Evolutionary conservation across 2,797 vertebrate genomes (phyloP).

Genomic region (Sebastes hubbsi): DNA sequence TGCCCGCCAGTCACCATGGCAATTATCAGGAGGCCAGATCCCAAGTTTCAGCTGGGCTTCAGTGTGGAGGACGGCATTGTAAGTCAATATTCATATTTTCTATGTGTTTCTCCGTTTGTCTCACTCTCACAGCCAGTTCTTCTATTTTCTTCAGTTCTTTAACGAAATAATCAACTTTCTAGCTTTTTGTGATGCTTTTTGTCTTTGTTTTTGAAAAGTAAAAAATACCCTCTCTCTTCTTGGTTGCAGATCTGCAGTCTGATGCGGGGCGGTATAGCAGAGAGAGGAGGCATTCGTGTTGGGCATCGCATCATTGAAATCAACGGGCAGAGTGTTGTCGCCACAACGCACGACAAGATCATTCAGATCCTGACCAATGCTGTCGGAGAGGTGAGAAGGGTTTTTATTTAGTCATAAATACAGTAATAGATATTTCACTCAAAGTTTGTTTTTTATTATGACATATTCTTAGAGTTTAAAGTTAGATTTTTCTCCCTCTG

Average conservation of each 20-base stretch:
- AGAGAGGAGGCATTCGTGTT: conserved; percentile 93
- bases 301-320: conserved; percentile 98
- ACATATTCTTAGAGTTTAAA: background rate
- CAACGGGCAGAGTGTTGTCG: conserved; percentile 96
- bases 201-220: background rate
- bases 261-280: conserved; percentile 94
- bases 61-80: conserved; percentile 97
- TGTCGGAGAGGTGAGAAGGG: conserved; percentile 86
- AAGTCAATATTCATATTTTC: conserved; percentile 58
- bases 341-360: conserved; percentile 91
- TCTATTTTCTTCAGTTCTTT: background rate
- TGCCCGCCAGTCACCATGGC: conserved; percentile 96
- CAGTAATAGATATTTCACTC: background rate
- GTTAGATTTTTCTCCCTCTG: background rate
- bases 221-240: background rate
- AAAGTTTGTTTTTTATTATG: background rate
- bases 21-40: conserved; percentile 90
- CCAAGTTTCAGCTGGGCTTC: conserved; percentile 94
- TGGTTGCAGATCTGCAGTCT: conserved; percentile 92
- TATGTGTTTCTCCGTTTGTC: background rate
- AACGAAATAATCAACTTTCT: background rate
- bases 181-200: background rate
- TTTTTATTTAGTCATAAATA: background rate
- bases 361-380: conserved; percentile 91
- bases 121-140: background rate